Evolutionary conservation across 2,797 vertebrate species (phyloP).

Genomic region (Aplochiton taeniatus): DNA sequence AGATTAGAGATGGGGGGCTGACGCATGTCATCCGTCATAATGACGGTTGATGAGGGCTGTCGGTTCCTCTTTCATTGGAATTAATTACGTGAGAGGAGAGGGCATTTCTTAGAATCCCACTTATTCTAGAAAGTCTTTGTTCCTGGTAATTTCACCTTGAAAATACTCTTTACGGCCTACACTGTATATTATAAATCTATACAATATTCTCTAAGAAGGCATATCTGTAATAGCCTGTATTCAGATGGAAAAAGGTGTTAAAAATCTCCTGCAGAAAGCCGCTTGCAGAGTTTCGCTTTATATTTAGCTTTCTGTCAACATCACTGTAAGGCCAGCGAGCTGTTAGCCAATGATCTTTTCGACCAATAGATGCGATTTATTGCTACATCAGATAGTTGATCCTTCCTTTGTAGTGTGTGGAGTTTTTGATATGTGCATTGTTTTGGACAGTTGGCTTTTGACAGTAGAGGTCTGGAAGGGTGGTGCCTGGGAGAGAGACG

Average conservation of each 20-base stretch:
- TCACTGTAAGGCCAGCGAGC: neutral
- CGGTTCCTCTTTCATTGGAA: slow-evolving; percentile 24
- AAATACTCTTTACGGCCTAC: neutral
- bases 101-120: slow-evolving; percentile 19
- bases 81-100: slow-evolving; percentile 21
- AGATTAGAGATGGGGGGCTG: slow-evolving; percentile 22
- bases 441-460: slow-evolving; percentile 30
- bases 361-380: slow-evolving; percentile 9
- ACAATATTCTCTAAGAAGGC: neutral
- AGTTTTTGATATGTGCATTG: slow-evolving; percentile 30
- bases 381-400: slow-evolving; percentile 11
- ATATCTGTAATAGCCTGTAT: no score
- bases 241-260: no score
- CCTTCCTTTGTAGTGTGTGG: slow-evolving; percentile 21
- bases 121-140: neutral
- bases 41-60: slow-evolving; percentile 23
- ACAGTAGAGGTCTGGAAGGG: slow-evolving; percentile 36
- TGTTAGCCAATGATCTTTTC: slow-evolving; percentile 1
- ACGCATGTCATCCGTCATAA: slow-evolving; percentile 16
- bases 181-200: neutral
- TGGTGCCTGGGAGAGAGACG: slow-evolving; percentile 27
- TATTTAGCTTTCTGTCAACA: no score
- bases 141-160: neutral
- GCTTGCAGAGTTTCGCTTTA: no score
- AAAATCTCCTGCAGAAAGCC: no score